These are phyloP conservation scores for Polyodon spathula DNA, from an alignment of 2,113 vertebrate species.

Conservation along the genomic window DNA sequence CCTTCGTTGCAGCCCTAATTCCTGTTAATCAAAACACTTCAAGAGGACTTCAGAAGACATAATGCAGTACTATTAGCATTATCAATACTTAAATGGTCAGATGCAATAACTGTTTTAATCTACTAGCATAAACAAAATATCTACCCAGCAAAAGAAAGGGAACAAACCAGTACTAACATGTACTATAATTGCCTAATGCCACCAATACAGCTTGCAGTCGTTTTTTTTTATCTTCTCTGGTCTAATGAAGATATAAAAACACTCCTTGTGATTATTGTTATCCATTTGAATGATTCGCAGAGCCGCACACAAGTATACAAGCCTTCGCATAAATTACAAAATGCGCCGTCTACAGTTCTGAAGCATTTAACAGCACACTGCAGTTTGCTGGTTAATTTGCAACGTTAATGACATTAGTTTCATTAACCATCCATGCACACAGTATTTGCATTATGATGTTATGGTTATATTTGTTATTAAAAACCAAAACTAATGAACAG, in stretches of 20 bases:
- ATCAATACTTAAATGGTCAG: no score
- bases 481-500: no score
- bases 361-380: conserved; percentile 35
- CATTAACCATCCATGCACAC: conserved; percentile 37
- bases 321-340: conserved; percentile 45
- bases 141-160: background rate
- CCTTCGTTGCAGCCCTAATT: no score
- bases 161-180: conserved; percentile 9
- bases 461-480: no score
- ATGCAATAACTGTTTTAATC: conserved; percentile 42
- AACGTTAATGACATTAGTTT: conserved; percentile 56
- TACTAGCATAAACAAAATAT: background rate
- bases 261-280: conserved; percentile 51
- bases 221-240: conserved; percentile 19
- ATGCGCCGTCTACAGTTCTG: conserved; percentile 36
- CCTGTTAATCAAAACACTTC: conserved; percentile 42
- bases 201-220: conserved; percentile 3
- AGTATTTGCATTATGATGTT: conserved; percentile 39
- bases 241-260: conserved; percentile 51
- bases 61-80: conserved; percentile 31
- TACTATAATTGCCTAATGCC: conserved; percentile 12
- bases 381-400: conserved; percentile 59
- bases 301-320: conserved; percentile 52
- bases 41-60: conserved; percentile 38
- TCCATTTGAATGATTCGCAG: conserved; percentile 31